Evolutionary conservation across 2,797 vertebrate genomes (phyloP).

Genomic region (Semotilus atromaculatus): DNA sequence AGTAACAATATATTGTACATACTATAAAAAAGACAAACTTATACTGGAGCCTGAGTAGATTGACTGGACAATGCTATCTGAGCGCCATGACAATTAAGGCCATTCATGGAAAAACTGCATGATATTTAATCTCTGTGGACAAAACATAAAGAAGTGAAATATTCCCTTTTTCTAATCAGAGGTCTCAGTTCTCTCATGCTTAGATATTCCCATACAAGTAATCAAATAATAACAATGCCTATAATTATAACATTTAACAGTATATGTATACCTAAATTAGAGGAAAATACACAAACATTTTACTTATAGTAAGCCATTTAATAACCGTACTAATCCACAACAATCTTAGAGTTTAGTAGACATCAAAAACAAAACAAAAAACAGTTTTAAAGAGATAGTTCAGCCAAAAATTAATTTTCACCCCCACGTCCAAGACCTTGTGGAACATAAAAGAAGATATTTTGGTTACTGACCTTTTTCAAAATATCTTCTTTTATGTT

Average conservation of each 20-base stretch:
- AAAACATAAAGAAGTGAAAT: background rate
- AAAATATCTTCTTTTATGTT: background rate
- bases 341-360: background rate
- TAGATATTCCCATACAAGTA: background rate
- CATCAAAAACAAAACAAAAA: background rate
- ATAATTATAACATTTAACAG: background rate
- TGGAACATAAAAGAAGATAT: background rate
- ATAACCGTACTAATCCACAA: background rate
- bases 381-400: background rate
- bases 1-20: background rate
- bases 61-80: background rate
- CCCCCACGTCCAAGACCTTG: background rate
- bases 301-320: background rate
- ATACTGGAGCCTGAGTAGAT: background rate
- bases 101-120: background rate
- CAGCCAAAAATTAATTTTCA: background rate
- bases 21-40: background rate
- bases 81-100: background rate
- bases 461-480: background rate
- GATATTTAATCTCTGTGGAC: background rate
- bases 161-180: background rate
- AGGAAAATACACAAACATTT: background rate
- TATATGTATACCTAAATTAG: background rate
- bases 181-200: background rate
- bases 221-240: background rate